Evolutionary conservation across 1,140 invertebrate genomes (phyloP).

Genomic region (Platorchestia sp.): DNA sequence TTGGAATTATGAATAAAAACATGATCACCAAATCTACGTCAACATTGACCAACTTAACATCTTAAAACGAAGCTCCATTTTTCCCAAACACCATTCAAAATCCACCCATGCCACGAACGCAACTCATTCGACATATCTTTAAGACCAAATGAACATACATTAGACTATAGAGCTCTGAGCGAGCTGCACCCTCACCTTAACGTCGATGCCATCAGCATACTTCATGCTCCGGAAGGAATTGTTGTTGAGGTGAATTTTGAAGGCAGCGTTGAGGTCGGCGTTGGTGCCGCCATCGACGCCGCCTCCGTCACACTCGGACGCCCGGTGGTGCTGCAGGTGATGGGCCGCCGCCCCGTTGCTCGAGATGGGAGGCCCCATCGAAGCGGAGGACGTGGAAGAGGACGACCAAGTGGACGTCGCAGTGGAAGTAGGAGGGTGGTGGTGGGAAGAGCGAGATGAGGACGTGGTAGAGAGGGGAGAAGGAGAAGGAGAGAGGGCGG

Average conservation of each 20-base stretch:
- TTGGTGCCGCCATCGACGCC: not conserved
- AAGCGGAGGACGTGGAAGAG: constrained; percentile 32
- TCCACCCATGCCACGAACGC: not conserved
- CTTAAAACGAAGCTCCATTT: too few relatives aligned
- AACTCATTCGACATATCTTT: not conserved
- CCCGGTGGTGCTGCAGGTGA: not conserved
- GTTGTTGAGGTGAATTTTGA: constrained; percentile 45
- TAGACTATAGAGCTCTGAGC: not conserved
- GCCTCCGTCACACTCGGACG: not conserved
- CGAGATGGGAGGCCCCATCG: constrained; percentile 25
- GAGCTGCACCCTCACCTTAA: not conserved
- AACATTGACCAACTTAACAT: too few relatives aligned
- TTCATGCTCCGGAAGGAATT: constrained; percentile 1
- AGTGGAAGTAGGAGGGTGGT: not conserved
- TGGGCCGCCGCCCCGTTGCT: constrained; percentile 26
- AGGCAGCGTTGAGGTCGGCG: not conserved
- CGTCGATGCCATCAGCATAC: constrained; percentile 41
- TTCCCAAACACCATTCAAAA: not conserved
- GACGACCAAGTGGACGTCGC: constrained; percentile 26
- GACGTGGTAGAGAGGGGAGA: constrained; percentile 34
- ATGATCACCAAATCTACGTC: too few relatives aligned
- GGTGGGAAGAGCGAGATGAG: constrained; percentile 27
- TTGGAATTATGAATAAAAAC: too few relatives aligned
- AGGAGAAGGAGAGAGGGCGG: constrained; percentile 4
- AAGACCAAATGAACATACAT: not conserved